Percentiles rank a stretch among this genome's conserved stretches.
phyloP scores from a whole-genome alignment of 2,113 vertebrate species.

The Prunella fulvescens region DNA sequence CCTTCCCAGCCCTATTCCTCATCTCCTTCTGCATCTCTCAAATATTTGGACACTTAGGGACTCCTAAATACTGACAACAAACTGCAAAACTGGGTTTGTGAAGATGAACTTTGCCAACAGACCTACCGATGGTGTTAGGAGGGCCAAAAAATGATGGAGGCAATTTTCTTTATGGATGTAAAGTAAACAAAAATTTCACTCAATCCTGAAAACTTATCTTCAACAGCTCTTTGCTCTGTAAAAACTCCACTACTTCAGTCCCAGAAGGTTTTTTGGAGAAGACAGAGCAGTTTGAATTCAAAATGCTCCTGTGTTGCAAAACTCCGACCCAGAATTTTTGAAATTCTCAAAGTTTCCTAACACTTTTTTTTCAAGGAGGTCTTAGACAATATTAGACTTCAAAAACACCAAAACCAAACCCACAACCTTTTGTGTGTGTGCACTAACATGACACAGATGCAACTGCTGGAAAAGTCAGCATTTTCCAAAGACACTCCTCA shows the following conservation, averaged over 20 bases:
- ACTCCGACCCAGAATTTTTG: background rate
- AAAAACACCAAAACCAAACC: background rate
- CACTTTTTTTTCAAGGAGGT: background rate
- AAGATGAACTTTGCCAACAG: background rate
- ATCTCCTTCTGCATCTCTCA: background rate
- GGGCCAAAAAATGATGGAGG: background rate
- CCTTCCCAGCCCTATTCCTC: background rate
- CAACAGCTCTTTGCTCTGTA: background rate
- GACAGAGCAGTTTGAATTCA: background rate
- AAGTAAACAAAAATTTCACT: background rate
- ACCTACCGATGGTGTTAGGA: background rate
- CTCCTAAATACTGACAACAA: background rate
- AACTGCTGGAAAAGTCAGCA: background rate
- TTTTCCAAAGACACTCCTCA: background rate
- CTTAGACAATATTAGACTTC: background rate
- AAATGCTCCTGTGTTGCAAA: background rate
- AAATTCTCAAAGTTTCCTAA: background rate
- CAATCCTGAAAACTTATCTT: background rate
- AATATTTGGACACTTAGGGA: background rate
- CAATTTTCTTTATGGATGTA: background rate
- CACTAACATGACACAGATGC: constrained; percentile 23
- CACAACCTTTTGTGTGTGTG: background rate
- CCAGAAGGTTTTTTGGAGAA: background rate
- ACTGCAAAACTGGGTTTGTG: background rate
- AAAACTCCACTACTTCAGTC: background rate